Evolutionary conservation across 2,797 vertebrate species (phyloP), one percentile per base, ranked within the genome.

Genomic region (Nasua narica): DNA sequence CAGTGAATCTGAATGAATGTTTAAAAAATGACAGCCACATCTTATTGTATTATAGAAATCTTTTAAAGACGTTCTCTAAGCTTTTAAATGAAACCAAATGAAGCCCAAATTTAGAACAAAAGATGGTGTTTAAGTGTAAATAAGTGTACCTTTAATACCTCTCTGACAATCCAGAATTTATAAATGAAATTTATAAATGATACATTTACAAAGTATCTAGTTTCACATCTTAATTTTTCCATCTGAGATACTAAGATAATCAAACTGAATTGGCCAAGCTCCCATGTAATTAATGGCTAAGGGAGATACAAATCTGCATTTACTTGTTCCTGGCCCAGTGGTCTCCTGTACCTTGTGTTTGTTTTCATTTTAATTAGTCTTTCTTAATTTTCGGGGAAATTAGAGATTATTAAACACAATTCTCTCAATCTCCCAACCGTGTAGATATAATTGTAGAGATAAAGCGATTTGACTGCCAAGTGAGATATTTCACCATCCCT

Each of bases 31-130:
- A 65, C 91, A 90, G 69, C 40, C 13, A 54, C 1, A 25, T 83
- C 37, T 77, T 76, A 13, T 67, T 93, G 40, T 70, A 35, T 77
- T 76, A 93, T 37, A 93, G 32, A 97, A 92, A 91, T 89, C 7
- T 91, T 96, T 90, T 65, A 77, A 93, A 92, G 9, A 46, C 5
- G 56, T 72, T 48, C 27, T 97, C 18, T 74, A 82, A 19, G 58
- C 52, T 83, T 95, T 90, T 72, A 69, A 86, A 70, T 70, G 14
- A 78, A 94, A 78, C 40, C 6, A 84, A 76, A 60, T 29, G 14
- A 95, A 95, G 32, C 32, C 27, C 23, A 77, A 87, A 87, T 91
- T 87, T 58, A 35, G 21, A 93, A 86, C 43, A 89, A 91, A 96
- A 83, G 2, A 72, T 82, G 18, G n/a, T 60, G 21, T 43, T 69